Evolutionary conservation across 1,140 invertebrate species (phyloP).

Genomic region (Cherax destructor): DNA sequence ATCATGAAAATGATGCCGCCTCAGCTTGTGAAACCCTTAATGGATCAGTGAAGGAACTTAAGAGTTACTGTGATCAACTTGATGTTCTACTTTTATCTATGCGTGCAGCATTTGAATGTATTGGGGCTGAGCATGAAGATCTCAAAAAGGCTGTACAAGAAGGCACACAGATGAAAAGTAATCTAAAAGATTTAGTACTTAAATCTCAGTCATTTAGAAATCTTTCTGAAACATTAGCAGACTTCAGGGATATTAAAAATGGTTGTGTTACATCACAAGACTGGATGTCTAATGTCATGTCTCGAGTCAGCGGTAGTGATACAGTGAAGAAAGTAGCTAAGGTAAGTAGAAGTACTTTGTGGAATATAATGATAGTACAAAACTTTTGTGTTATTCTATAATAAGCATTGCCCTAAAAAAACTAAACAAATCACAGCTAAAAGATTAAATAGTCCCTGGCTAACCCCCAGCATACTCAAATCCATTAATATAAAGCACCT

Average conservation of each 20-base stretch:
- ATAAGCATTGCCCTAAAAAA: too few species aligned
- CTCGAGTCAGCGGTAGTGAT: neutral
- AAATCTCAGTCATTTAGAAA: neutral
- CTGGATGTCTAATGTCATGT: neutral
- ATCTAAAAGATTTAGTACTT: neutral
- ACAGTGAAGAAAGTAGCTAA: neutral
- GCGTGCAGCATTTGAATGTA: neutral
- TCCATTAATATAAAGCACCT: too few species aligned
- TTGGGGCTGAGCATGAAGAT: neutral
- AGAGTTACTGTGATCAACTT: neutral
- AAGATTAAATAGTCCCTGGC: too few species aligned
- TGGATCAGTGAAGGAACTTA: neutral
- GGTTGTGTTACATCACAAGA: neutral
- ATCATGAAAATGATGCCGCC: neutral
- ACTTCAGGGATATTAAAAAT: neutral
- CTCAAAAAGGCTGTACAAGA: neutral
- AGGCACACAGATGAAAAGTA: neutral
- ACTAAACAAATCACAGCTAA: too few species aligned
- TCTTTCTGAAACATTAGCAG: neutral
- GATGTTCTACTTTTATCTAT: neutral
- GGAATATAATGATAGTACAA: too few species aligned
- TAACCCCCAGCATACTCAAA: too few species aligned
- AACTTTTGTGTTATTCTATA: too few species aligned
- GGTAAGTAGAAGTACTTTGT: neutral
- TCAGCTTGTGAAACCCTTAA: neutral